Evolutionary conservation across 2,113 vertebrate species (phyloP).

Genomic region (Haplochromis burtoni): DNA sequence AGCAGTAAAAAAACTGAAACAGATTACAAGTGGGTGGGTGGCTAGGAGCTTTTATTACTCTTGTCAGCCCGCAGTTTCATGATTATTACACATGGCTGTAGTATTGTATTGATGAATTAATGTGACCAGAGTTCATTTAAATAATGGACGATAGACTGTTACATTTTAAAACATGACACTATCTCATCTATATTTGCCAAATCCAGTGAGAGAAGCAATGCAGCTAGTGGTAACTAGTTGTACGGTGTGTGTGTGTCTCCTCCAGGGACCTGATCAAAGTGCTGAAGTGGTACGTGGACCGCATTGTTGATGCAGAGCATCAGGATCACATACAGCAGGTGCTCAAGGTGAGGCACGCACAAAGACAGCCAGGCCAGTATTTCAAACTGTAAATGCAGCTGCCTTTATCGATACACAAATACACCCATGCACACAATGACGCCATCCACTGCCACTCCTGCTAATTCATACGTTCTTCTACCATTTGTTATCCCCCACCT

Average conservation of each 20-base stretch:
- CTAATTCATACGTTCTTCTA: neutral
- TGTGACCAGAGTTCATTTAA: neutral
- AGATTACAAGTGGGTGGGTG: neutral
- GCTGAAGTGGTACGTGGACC: conserved; percentile 95
- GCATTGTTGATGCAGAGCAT: conserved; percentile 90
- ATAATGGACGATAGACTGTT: neutral
- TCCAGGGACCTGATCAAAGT: conserved; percentile 96
- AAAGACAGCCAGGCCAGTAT: neutral
- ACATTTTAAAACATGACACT: neutral
- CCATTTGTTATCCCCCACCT: neutral
- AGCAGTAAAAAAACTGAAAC: neutral
- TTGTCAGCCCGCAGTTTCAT: neutral
- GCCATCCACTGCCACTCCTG: neutral
- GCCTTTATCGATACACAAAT: neutral
- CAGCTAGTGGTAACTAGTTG: neutral
- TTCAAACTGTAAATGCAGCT: neutral
- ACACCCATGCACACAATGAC: neutral
- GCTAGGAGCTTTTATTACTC: neutral
- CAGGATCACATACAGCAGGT: conserved; percentile 97
- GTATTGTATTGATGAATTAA: neutral
- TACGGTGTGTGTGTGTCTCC: neutral
- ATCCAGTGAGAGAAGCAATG: neutral
- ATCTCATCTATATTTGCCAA: neutral
- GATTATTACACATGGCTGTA: neutral
- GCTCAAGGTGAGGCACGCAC: conserved; percentile 79